These are phyloP conservation scores for Galemys pyrenaicus DNA, from an alignment of 2,113 vertebrate species.

Conservation along the genomic window DNA sequence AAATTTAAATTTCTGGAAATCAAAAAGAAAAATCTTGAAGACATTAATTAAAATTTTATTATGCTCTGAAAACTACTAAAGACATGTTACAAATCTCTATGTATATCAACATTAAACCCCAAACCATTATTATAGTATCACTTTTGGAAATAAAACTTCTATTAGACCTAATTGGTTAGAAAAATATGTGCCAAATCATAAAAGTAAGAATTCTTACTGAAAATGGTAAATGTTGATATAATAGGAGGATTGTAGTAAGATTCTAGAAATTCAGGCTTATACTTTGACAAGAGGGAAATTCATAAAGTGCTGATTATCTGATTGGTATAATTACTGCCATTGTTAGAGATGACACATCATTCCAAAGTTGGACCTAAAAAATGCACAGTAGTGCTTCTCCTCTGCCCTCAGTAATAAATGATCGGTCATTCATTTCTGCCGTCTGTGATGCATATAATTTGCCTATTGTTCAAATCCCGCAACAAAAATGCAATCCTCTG, in stretches of 20 bases:
- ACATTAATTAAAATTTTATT: constrained; percentile 12
- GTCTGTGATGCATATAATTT: neutral
- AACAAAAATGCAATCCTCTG: neutral
- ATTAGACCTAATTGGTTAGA: neutral
- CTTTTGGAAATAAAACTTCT: constrained; percentile 36
- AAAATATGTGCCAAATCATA: neutral
- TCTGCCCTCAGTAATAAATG: neutral
- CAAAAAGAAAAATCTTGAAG: neutral
- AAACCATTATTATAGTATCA: neutral
- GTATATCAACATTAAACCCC: neutral
- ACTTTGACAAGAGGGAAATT: neutral
- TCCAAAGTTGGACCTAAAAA: neutral
- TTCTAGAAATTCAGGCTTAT: neutral
- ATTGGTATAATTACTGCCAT: neutral
- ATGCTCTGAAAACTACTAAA: neutral
- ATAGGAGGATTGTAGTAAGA: neutral
- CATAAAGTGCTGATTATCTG: neutral
- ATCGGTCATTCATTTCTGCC: neutral
- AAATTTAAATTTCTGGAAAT: constrained; percentile 20
- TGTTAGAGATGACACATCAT: neutral
- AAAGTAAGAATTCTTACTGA: neutral
- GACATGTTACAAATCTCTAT: neutral
- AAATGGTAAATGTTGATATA: neutral
- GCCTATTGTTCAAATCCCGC: neutral
- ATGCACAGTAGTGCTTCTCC: neutral